Evolutionary conservation across 1,140 invertebrate species (phyloP), one percentile per base, ranked within the genome.

Genomic region (Phocides pigmalion): DNA sequence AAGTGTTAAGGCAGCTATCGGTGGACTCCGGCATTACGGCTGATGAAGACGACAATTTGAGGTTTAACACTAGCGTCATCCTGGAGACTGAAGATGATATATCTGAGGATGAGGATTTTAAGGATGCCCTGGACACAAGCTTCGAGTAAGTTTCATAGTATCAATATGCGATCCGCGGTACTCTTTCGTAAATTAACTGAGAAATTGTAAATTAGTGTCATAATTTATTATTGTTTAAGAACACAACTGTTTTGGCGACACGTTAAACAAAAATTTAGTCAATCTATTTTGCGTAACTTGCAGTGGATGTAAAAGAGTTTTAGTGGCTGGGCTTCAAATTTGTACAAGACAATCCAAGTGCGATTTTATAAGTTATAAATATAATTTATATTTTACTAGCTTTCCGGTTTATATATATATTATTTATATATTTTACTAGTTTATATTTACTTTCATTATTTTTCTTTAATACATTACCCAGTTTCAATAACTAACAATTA

Each of bases 1-100:
- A 63, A 28, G 15, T 61, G 16, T 61, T 22, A 53, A 61, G 69
- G 20, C 71, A 68, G 62, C 50, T 51, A 12, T 80, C 84, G 46
- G 46, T 74, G 12, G 76, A 79, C 68, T 79, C 77, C 6, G 76
- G 77, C 6, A 73, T 81, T 6, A 72, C 62, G 32, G 76, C 68
- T 37, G 69, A 75, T 46, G 76, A 73, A 19, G 68, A 50, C 2
- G 51, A 58, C 35, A 14, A 5, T 11, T 16, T 14, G 28, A 6
- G 22, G 1, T 20, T 12, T 2, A 17, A 2, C 14, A 50, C 37
- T 11, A 51, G 9, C 4, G 6, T 20, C 3, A 47, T 44, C 49
- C 62, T 72, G 41, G 62, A 64, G 12, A 15, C 49, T 14, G 62
- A 72, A 25, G 64, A 66, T 51, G 66, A 72, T 32, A 78, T 76